Conservation (phyloP, 1,140 invertebrate genomes). For the Sycophila sp. region DNA sequence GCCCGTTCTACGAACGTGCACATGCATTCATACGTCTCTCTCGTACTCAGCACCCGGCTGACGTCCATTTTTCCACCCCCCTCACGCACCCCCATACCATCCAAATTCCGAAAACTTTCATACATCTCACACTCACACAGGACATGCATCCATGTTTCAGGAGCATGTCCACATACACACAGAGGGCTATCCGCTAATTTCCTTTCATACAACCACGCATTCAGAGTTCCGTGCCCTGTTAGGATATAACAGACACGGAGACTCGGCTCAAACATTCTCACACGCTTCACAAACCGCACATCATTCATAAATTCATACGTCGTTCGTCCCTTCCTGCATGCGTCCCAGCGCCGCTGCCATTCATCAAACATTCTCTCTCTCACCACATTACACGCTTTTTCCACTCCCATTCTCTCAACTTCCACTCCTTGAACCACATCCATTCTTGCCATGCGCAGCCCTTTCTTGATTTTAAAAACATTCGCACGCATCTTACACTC, state of each 20-base stretch:
- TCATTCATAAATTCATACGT: not conserved
- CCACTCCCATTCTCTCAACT: not conserved
- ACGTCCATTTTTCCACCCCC: too few species aligned
- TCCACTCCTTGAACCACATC: not conserved
- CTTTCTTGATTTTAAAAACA: not conserved
- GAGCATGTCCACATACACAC: too few species aligned
- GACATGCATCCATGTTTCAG: too few species aligned
- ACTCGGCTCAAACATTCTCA: not conserved
- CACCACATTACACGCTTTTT: not conserved
- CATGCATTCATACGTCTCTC: too few species aligned
- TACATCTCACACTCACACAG: too few species aligned
- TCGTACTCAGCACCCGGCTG: too few species aligned
- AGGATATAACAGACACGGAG: constrained; percentile 24
- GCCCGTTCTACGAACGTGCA: too few species aligned
- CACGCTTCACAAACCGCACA: not conserved
- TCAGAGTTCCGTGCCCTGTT: constrained; percentile 42
- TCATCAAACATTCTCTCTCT: not conserved
- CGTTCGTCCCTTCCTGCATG: not conserved
- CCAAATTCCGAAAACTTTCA: too few species aligned
- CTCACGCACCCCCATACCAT: too few species aligned
- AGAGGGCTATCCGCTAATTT: too few species aligned
- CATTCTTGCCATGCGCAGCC: not conserved
- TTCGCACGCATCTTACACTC: not conserved
- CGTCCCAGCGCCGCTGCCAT: not conserved
- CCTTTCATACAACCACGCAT: too few species aligned